Base-by-base conservation (phyloP, 2,888 invertebrate species). In the Selenia dentaria region DNA sequence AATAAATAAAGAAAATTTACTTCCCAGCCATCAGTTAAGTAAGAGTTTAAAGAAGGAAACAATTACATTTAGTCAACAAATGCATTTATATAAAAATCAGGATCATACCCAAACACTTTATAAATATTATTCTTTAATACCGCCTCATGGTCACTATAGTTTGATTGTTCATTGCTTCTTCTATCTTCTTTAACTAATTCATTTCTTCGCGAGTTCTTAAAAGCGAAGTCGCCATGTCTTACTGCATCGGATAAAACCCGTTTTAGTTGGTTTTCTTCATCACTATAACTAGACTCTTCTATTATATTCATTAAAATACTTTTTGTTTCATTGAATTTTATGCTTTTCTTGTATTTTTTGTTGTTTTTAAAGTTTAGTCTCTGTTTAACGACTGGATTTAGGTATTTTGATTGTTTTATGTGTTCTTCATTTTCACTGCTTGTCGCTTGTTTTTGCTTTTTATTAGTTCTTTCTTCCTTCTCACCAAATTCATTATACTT, bases 41-140 rank as follows among this genome's bases (percentile, higher is more conserved):
- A n/a, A n/a, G n/a, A n/a, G n/a, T n/a, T n/a, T n/a, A n/a, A n/a
- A n/a, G n/a, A n/a, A n/a, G n/a, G n/a, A n/a, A n/a, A n/a, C n/a
- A n/a, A n/a, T n/a, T n/a, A n/a, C n/a, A n/a, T n/a, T n/a, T n/a
- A n/a, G n/a, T n/a, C n/a, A n/a, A n/a, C n/a, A n/a, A n/a, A n/a
- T n/a, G n/a, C n/a, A n/a, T 9, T 31, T 6, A 18, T 16, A 31
- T 14, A 2, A 8, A 8, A 4, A 13, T 33, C 32, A 6, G 9
- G 12, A 11, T 40, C 13, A 11, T 11, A 24, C 16, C 41, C 32
- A 33, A 42, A 42, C 5, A 5, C 38, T 31, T 27, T 42, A 22
- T 42, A 48, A 38, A 48, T 48, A 14, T 42, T 48, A 26, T 10
- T 42, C 16, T 42, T 48, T 4, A 42, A 20, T 6, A 43, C 1